Evolutionary conservation across 2,888 invertebrate species (phyloP), one percentile per base, ranked within the genome.

Genomic region (Diaprepes abbreviatus): DNA sequence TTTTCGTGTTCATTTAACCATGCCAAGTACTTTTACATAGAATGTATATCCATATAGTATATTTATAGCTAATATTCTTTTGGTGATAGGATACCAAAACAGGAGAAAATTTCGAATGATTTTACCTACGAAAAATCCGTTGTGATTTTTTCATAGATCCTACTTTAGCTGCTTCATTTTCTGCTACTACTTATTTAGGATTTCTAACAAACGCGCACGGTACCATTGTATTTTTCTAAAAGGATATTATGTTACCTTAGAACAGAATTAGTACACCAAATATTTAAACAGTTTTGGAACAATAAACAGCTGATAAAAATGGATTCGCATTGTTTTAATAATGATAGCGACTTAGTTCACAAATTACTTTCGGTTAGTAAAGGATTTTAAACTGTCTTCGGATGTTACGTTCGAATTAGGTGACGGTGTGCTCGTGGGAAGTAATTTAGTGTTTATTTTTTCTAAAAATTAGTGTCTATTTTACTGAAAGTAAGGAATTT

Each of bases 241-340:
- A 45, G 21, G 48, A 48, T 28, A 21, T 45, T 45, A 6, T 28
- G 28, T 48, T 48, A 48, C 48, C 48, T 48, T 48, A 48, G 24
- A 24, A 43, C 45, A 10, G 21, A 60, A 66, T 59, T 54, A 66
- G 66, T 21, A 45, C 31, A n/a, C 21, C 60, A 69, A 70, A 70
- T 70, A 70, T 70, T 70, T 70, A 62, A 66, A 60, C 40, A 38
- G 57, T 31, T 50, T 57, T 60, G 33, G 19, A 62, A 66, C 57
- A 70, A 70, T 70, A 70, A 70, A 70, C 57, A 62, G 14, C 60
- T 45, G 70, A 70, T 70, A 70, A 66, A 70, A 48, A 36, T 16
- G 54, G 55, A 70, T 70, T 64, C 45, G 58, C 60, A 35, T 43
- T 70, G 70, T 70, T 65, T 70, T 66, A 70, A 35, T 57, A 70